These are phyloP conservation scores for Passer montanus DNA, from an alignment of 2,113 vertebrate genomes.

Conservation along the genomic window DNA sequence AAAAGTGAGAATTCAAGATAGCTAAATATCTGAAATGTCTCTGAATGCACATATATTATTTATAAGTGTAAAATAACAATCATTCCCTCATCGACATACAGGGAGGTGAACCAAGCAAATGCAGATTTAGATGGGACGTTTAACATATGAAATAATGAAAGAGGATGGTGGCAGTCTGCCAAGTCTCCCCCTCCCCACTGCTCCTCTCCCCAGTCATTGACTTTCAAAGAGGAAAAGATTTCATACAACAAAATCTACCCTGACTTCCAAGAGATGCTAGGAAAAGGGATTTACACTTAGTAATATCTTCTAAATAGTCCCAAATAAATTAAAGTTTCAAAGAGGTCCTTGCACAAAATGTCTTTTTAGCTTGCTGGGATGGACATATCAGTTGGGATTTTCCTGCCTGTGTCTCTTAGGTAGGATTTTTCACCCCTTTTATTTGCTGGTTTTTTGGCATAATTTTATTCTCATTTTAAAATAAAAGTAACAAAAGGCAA, in stretches of 20 bases:
- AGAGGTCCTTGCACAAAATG: background rate
- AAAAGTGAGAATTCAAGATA: slow-evolving; percentile 38
- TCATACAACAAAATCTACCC: slow-evolving; percentile 75
- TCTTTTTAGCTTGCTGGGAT: background rate
- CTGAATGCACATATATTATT: slow-evolving; percentile 35
- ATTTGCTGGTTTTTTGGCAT: slow-evolving; percentile 56
- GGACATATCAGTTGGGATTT: background rate
- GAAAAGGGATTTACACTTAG: slow-evolving; percentile 11
- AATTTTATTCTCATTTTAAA: slow-evolving; percentile 73
- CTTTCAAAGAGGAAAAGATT: slow-evolving; percentile 80
- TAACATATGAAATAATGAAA: slow-evolving; percentile 68
- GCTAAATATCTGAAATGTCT: slow-evolving; percentile 16
- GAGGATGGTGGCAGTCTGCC: slow-evolving; percentile 66
- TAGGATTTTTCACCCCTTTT: slow-evolving; percentile 58
- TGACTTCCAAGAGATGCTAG: slow-evolving; percentile 60
- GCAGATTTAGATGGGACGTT: slow-evolving; percentile 53
- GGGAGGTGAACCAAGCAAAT: slow-evolving; percentile 36
- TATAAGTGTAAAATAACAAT: slow-evolving; percentile 41
- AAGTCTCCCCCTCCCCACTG: slow-evolving; percentile 16
- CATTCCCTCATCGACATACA: background rate
- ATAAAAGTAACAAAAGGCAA: slow-evolving; percentile 56
- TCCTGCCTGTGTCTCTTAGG: slow-evolving; percentile 24
- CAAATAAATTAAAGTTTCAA: slow-evolving; percentile 23
- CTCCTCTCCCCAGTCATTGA: slow-evolving; percentile 66
- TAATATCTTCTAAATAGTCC: background rate